Percentiles rank a stretch among this genome's conserved stretches.
Conservation (phyloP, 2,888 invertebrate species). For the Clivina fossor region DNA sequence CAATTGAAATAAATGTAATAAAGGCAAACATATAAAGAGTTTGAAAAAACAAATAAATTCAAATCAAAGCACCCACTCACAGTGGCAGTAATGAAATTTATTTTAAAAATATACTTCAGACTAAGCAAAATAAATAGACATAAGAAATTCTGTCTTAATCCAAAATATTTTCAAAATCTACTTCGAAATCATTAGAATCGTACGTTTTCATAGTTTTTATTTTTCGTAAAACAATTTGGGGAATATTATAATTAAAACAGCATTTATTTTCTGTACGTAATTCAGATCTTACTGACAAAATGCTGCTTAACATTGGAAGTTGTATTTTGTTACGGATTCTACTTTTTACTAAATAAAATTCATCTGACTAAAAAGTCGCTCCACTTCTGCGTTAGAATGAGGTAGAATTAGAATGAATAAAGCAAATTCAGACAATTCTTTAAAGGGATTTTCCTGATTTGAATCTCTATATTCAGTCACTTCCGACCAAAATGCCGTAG, state of each 20-base stretch:
- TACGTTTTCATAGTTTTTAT: too few relatives aligned
- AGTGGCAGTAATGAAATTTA: too few relatives aligned
- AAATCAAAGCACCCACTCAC: too few relatives aligned
- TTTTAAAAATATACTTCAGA: too few relatives aligned
- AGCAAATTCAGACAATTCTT: conserved; percentile 28
- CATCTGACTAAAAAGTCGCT: conserved; percentile 36
- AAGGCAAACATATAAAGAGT: too few relatives aligned
- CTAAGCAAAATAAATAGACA: too few relatives aligned
- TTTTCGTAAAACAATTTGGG: too few relatives aligned
- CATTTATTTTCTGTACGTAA: conserved; percentile 9
- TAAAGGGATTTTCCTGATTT: conserved; percentile 17
- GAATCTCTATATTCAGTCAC: neutral
- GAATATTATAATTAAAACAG: conserved; percentile 15
- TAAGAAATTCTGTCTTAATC: too few relatives aligned
- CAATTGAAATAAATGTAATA: too few relatives aligned
- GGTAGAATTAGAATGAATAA: conserved; percentile 33
- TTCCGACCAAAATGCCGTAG: conserved; percentile 2
- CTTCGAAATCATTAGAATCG: too few relatives aligned
- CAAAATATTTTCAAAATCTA: too few relatives aligned
- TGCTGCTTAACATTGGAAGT: conserved; percentile 13
- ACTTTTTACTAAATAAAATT: conserved; percentile 36
- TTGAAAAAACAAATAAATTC: too few relatives aligned
- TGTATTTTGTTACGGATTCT: conserved; percentile 34
- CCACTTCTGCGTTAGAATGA: conserved; percentile 39
- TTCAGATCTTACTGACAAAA: conserved; percentile 13